Evolutionary conservation across 2,888 invertebrate genomes (phyloP), one percentile per base, ranked within the genome.

Genomic region (Miltochrista miniata): DNA sequence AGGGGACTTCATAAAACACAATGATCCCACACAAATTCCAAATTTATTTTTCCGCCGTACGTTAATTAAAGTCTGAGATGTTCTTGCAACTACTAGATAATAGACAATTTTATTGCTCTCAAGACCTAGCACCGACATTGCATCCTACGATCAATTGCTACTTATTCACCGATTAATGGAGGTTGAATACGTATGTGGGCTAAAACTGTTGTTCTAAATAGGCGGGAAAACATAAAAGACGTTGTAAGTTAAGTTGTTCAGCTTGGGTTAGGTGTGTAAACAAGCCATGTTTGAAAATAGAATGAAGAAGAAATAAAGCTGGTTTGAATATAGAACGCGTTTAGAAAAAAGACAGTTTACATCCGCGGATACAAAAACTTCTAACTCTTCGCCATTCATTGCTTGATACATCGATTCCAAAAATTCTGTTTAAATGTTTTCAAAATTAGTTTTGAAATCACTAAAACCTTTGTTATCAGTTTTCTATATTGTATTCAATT

Each of bases 111-210:
- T 68, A 68, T 62, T 59, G 59, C 55, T 59, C 44, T 44, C 38
- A 42, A 72, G 70, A 64, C 65, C 63, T 69, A 68, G 54, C 52
- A 54, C 49, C 64, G 70, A 60, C 75, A 74, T 74, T 74, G 71
- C 75, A 49, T 51, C 74, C 74, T 72, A 76, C 76, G 61, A 52
- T 45, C 54, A 65, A 65, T 70, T 64, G 45, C 30, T 48, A 54
- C 38, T 56, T 60, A 56, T 59, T 66, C 52, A 50, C 51, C 44
- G 54, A 29, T 54, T 49, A 47, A 56, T 59, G 54, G 52, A 45
- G 14, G 51, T 29, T 39, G 40, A 49, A 51, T 14, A 24, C 45
- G 40, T 51, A 41, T 45, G 45, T 45, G 50, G 50, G 50, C 45
- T 45, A 50, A 15, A 36, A 45, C 41, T 3, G 40, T 33, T 51